Evolutionary conservation across 1,140 invertebrate species (phyloP), one percentile per base, ranked within the genome.

Genomic region (Ips nitidus): DNA sequence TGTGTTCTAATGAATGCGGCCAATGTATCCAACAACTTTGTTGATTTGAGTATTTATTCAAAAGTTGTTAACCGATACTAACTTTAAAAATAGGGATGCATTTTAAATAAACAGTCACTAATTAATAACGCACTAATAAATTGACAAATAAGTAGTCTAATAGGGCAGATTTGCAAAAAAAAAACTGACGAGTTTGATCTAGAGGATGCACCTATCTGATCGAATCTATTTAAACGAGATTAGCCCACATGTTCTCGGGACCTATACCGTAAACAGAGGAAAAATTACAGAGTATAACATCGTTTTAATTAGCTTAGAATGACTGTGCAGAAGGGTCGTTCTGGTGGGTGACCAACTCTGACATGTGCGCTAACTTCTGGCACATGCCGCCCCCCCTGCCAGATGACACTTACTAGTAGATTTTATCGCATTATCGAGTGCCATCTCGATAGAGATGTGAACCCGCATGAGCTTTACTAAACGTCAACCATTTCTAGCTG

Each of bases 341-440:
- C 8, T 47, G 59, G 59, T 61, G 59, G 59, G 43, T 61, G 59
- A 41, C 41, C 43, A 50, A 50, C 42, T 45, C 42, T 45, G 59
- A 61, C 59, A 61, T 61, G 59, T 61, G 59, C 50, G 59, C 59
- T 50, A 61, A 61, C 59, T 61, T 61, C 59, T 61, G 59, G 59
- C 59, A 61, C 59, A 61, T 61, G 59, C 59, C 59, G 50, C 42
- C 43, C 59, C 45, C 6, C 42, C 42, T 58, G 42, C 7, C 59
- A 61, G 43, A 61, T 61, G 59, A 61, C 59, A 61, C 43, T 42
- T 41, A 43, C 8, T 47, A 57, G 55, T 42, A 42, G 59, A 42
- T 61, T 43, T 60, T 45, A 60, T 61, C 59, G 59, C 8, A 43
- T 61, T 61, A 61, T 61, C 59, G 37, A 22, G 7, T 55, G 41